Conservation (phyloP, 2,797 vertebrate species). For the Heteromormyrus szaboi region DNA sequence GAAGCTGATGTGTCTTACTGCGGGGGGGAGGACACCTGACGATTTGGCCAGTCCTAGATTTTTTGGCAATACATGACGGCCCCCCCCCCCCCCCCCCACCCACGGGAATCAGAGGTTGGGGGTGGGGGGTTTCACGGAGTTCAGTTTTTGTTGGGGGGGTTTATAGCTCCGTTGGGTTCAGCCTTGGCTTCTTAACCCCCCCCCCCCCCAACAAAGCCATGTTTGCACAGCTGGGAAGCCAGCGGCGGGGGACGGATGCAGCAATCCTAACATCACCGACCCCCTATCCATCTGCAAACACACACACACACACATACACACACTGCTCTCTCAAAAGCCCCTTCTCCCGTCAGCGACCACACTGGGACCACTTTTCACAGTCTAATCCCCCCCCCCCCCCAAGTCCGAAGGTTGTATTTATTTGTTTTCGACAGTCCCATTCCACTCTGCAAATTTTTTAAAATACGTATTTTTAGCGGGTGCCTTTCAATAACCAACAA, state of each 20-base stretch:
- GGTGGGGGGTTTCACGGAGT: constrained; percentile 15
- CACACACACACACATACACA: neutral
- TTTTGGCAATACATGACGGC: neutral
- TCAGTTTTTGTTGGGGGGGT: constrained; percentile 15
- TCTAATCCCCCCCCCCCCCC: neutral
- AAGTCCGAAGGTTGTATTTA: constrained; percentile 23
- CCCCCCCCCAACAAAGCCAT: constrained; percentile 35
- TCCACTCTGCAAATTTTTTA: constrained; percentile 25
- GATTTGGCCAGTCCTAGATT: neutral
- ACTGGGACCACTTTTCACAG: neutral
- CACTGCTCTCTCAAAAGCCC: neutral
- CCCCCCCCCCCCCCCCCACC: neutral
- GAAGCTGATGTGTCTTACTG: too few relatives aligned
- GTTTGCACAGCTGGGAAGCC: constrained; percentile 63
- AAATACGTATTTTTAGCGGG: constrained; percentile 27
- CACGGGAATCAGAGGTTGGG: constrained; percentile 2
- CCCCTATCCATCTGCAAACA: constrained; percentile 2
- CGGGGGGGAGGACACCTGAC: neutral
- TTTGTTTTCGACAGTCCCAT: constrained; percentile 27
- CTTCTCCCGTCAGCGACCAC: neutral
- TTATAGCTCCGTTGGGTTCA: constrained; percentile 34
- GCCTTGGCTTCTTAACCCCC: constrained; percentile 43
- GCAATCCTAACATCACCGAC: constrained; percentile 17
- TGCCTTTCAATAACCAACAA: constrained; percentile 25
- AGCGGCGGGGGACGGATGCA: constrained; percentile 37